Conservation (phyloP, 2,797 vertebrate genomes). For the Otolemur crassicaudatus region DNA sequence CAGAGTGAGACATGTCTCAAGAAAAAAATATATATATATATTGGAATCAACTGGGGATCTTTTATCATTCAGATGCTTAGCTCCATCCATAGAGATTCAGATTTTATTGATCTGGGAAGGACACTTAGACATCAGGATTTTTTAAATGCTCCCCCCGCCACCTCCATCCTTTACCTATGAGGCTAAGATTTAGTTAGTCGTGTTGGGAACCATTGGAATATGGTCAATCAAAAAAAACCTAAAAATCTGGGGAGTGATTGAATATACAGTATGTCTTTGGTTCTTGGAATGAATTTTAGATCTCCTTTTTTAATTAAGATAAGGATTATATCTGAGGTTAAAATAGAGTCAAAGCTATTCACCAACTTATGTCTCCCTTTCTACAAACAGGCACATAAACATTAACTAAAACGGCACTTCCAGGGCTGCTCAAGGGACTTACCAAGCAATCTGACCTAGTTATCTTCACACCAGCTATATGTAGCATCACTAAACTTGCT, state of each 20-base stretch:
- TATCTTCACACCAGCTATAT: not conserved
- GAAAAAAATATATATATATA: not conserved
- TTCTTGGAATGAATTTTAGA: slow-evolving; percentile 30
- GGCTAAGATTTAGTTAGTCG: not conserved
- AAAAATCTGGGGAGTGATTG: not conserved
- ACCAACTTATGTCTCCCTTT: slow-evolving; percentile 55
- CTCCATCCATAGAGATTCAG: not conserved
- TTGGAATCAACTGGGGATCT: not conserved
- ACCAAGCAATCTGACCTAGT: not conserved
- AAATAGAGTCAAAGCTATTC: slow-evolving; percentile 56
- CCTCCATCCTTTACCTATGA: not conserved
- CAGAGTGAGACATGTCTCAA: not conserved
- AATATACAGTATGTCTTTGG: not conserved
- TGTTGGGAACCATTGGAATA: not conserved
- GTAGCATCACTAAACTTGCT: not conserved
- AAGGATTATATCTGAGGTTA: slow-evolving; percentile 29
- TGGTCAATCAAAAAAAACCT: not conserved
- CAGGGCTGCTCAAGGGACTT: not conserved
- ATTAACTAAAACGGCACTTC: not conserved
- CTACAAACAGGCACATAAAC: not conserved
- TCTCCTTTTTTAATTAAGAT: slow-evolving; percentile 66
- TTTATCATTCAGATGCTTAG: not conserved
- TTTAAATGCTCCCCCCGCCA: not conserved
- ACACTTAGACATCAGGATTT: not conserved
- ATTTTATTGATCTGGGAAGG: not conserved